Evolutionary conservation across 1,140 invertebrate genomes (phyloP).

Genomic region (Bathynomus jamesi): DNA sequence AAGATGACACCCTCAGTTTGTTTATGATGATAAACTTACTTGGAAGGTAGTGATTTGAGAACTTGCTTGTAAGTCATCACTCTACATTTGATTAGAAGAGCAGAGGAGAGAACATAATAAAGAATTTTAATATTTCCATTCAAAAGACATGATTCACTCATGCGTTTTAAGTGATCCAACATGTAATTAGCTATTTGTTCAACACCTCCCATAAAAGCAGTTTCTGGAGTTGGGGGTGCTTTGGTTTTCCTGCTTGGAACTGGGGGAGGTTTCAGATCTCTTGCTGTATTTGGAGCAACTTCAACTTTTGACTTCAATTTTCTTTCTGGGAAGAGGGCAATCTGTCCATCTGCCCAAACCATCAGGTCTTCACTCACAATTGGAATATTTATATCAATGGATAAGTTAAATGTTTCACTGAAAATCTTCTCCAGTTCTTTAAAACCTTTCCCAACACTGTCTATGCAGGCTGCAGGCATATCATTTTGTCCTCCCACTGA

Average conservation of each 20-base stretch:
- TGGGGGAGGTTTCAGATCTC: not conserved
- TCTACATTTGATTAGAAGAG: conserved; percentile 64
- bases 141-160: conserved; percentile 70
- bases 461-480: conserved; percentile 16
- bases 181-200: conserved; percentile 56
- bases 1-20: no score
- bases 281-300: conserved; percentile 38
- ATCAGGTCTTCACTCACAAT: conserved; percentile 21
- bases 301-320: conserved; percentile 44
- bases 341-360: conserved; percentile 65
- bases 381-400: conserved; percentile 9
- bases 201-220: conserved; percentile 40
- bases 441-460: conserved; percentile 22
- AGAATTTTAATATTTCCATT: conserved; percentile 67
- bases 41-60: conserved; percentile 44
- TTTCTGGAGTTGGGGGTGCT: not conserved
- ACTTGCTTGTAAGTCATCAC: conserved; percentile 61
- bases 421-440: conserved; percentile 26
- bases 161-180: conserved; percentile 60
- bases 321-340: conserved; percentile 66
- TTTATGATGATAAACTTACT: no score
- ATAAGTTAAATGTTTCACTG: conserved; percentile 15
- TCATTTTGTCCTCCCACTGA: conserved; percentile 25
- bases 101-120: conserved; percentile 65
- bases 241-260: not conserved